Base-by-base conservation (phyloP, 2,797 vertebrate species). In the Muscicapa striata region DNA sequence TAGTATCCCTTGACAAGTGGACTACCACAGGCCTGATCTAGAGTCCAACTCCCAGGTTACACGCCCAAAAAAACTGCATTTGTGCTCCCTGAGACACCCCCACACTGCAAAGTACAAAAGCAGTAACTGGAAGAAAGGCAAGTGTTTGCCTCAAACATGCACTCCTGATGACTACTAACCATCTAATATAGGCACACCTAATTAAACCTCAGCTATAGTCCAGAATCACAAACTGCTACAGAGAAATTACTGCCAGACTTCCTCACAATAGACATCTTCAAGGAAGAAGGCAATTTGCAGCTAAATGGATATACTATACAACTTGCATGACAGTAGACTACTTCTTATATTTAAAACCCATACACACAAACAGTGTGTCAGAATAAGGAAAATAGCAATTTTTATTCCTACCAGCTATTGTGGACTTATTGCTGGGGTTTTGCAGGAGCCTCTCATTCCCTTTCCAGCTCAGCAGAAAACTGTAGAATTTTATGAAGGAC, bases 1-100 rank as follows among this genome's bases (percentile, higher is more conserved):
- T 6, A 61, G 17, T 8, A 46, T 7, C 26, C 38, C 48, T 36
- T 26, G 51, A 40, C 40, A 87, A 58, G 38, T 22, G 34, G 49
- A 40, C 34, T 38, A 0, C 36, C 3, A 2, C 0, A 32, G 26
- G 12, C 40, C 9, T 1, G 2, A 78, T 32, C 66, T 34, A 52
- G 21, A 68, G 59, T 16, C 4, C 18, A 17, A 1, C 45, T 67
- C 51, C 15, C 69, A 52, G 10, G 49, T 30, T 13, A 86, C 4
- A 12, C 51, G 29, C 69, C 63, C 15, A 48, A 70, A 48, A 29
- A 54, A 22, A 4, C 1, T 2, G 8, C 38, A n/a, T 45, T 34
- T 3, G 5, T 36, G 34, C 27, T 87, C 30, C 23, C 49, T 3
- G 20, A 48, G 27, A 32, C 2, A 13, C 32, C 48, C 26, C 21